These are phyloP conservation scores for Denticeps clupeoides DNA, from an alignment of 2,797 vertebrate species.

Conservation along the genomic window DNA sequence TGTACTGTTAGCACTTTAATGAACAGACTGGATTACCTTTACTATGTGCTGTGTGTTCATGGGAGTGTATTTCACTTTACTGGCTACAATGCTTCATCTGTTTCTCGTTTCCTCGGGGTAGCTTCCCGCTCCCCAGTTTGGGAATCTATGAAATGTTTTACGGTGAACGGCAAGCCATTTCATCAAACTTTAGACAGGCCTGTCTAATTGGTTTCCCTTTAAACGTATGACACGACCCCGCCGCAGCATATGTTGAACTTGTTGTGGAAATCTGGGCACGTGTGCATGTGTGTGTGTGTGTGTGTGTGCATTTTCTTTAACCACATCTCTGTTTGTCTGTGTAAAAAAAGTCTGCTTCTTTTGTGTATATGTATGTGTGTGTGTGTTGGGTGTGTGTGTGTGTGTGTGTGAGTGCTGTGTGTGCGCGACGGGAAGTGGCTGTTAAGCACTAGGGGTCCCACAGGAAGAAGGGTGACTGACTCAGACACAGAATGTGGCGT, in stretches of 20 bases:
- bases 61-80: not conserved
- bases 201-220: conserved; percentile 1
- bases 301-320: not conserved
- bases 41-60: not conserved
- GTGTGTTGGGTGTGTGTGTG: not conserved
- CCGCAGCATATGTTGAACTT: conserved; percentile 5
- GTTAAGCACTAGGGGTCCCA: not conserved
- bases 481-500: conserved; percentile 16
- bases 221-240: not conserved
- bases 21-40: not conserved
- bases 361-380: not conserved
- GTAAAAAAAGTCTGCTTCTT: too few species aligned
- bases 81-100: not conserved
- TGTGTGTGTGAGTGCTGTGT: not conserved
- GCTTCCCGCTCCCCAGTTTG: conserved; percentile 1
- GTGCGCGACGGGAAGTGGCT: conserved; percentile 15
- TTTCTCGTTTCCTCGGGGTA: not conserved
- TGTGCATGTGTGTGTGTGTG: not conserved
- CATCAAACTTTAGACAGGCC: not conserved
- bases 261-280: conserved; percentile 8
- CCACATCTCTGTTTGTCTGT: too few species aligned
- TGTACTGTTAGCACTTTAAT: not conserved
- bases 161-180: not conserved
- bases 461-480: conserved; percentile 15
- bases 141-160: not conserved